phyloP scores from a whole-genome alignment of 2,888 invertebrate genomes.

The Hyles lineata region DNA sequence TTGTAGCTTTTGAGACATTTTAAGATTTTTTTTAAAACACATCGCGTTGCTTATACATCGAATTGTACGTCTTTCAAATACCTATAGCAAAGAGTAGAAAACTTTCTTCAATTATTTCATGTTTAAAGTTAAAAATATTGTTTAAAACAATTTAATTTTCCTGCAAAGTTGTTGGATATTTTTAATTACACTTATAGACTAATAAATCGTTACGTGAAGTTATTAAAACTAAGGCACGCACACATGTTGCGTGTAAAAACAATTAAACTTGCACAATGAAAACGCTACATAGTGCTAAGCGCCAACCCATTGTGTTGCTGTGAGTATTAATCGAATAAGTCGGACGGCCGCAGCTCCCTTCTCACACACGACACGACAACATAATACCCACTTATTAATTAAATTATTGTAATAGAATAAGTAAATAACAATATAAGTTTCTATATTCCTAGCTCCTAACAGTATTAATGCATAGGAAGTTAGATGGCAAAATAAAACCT shows the following conservation, averaged over 20 bases:
- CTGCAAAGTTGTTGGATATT: background rate
- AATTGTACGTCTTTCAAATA: background rate
- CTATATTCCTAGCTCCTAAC: no score
- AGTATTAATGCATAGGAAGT: no score
- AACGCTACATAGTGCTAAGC: constrained; percentile 62
- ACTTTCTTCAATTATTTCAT: no score
- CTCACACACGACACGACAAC: constrained; percentile 6
- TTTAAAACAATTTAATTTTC: no score
- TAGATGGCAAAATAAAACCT: no score
- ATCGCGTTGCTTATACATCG: background rate
- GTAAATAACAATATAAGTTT: no score
- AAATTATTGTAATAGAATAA: no score
- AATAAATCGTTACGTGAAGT: constrained; percentile 36
- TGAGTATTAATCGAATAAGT: constrained; percentile 74
- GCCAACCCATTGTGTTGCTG: constrained; percentile 64
- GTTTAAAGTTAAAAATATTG: background rate
- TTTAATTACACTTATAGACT: constrained; percentile 18
- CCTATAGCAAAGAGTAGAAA: background rate
- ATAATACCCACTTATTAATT: no score
- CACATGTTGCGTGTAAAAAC: constrained; percentile 65
- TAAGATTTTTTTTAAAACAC: background rate
- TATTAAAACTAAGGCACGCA: constrained; percentile 47
- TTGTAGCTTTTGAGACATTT: background rate
- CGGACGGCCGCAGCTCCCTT: constrained; percentile 44
- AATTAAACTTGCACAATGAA: constrained; percentile 78